phyloP scores from a whole-genome alignment of 2,797 vertebrate species.

The Hydrolagus colliei region DNA sequence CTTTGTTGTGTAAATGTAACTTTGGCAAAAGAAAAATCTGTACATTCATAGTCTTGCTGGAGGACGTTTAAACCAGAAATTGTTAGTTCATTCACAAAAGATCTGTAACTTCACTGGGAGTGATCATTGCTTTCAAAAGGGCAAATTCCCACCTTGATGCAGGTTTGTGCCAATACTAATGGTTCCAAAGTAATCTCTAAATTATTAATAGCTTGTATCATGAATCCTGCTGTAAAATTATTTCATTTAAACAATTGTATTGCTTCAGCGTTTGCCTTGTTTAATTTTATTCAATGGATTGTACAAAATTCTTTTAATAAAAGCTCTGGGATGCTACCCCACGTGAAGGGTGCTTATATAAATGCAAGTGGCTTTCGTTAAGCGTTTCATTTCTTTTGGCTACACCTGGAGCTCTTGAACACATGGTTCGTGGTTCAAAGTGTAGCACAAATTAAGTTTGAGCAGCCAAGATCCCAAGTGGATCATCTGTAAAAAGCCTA shows the following conservation, averaged over 20 bases:
- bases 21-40: not conserved
- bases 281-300: slow-evolving; percentile 1
- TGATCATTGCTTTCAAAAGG: not conserved
- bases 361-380: not conserved
- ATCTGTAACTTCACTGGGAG: not conserved
- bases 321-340: not conserved
- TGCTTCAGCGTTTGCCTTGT: not conserved
- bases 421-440: too few relatives aligned
- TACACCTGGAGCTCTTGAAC: too few relatives aligned
- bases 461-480: too few relatives aligned
- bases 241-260: not conserved
- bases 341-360: not conserved
- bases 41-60: not conserved
- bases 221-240: not conserved
- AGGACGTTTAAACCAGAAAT: not conserved
- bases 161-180: not conserved
- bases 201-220: not conserved
- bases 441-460: too few relatives aligned
- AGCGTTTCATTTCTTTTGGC: too few relatives aligned
- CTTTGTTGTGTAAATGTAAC: not conserved
- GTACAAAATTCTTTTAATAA: slow-evolving; percentile 9
- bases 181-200: not conserved
- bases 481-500: too few relatives aligned
- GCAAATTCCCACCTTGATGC: not conserved
- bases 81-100: not conserved